Evolutionary conservation across 1,140 invertebrate genomes (phyloP).

Genomic region (Drosophila auraria): DNA sequence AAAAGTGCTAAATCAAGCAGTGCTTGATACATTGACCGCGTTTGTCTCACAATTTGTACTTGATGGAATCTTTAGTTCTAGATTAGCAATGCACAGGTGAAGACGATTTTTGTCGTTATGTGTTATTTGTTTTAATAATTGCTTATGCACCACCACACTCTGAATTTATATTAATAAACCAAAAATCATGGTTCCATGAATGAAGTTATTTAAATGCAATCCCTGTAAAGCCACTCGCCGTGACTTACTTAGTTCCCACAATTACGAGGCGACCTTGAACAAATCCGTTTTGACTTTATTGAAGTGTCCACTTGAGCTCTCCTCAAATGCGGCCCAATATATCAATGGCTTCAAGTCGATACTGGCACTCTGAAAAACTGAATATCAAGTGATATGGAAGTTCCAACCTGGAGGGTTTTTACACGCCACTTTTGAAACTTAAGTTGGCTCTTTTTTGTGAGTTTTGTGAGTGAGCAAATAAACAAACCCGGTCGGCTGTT

Average conservation of each 20-base stretch:
- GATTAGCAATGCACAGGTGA: too few relatives aligned
- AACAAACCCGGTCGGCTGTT: slow-evolving; percentile 69
- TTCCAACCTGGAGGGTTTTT: slow-evolving; percentile 31
- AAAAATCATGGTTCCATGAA: not conserved
- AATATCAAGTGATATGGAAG: slow-evolving; percentile 40
- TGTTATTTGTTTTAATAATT: too few relatives aligned
- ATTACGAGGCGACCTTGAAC: slow-evolving; percentile 21
- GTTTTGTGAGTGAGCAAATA: slow-evolving; percentile 44
- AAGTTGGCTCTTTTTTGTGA: slow-evolving; percentile 13
- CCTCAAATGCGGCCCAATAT: not conserved
- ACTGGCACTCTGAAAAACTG: slow-evolving; percentile 14
- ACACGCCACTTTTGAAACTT: slow-evolving; percentile 27
- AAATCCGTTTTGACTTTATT: not conserved
- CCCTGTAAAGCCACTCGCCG: not conserved
- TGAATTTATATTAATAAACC: not conserved
- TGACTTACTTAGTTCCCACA: slow-evolving; percentile 9
- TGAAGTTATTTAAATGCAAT: not conserved
- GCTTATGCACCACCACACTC: not conserved
- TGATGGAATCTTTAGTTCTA: too few relatives aligned
- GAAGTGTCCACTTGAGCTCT: slow-evolving; percentile 8
- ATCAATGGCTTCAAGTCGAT: slow-evolving; percentile 17
- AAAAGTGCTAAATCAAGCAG: too few relatives aligned
- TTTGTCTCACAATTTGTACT: too few relatives aligned
- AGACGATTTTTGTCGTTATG: too few relatives aligned
- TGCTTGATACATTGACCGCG: too few relatives aligned